Conservation (phyloP, 1,140 invertebrate genomes). For the Drosophila pandora region DNA sequence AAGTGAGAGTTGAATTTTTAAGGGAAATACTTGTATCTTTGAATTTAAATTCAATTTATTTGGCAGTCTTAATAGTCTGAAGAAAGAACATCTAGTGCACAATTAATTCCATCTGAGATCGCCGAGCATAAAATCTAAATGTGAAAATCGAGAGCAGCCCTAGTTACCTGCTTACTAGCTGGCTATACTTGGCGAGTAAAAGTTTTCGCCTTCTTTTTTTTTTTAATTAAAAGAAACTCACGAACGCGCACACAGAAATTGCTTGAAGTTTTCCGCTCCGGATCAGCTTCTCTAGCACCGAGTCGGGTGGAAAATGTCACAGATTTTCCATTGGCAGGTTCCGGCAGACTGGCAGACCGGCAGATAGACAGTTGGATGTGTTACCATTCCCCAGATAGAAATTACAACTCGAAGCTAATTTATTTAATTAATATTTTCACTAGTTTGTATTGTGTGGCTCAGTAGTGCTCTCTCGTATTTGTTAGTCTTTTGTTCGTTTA, state of each 20-base stretch:
- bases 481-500: slow-evolving; percentile 36
- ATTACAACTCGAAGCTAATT: slow-evolving; percentile 74
- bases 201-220: slow-evolving; percentile 71
- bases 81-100: slow-evolving; percentile 36
- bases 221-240: slow-evolving; percentile 81
- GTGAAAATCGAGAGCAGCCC: slow-evolving; percentile 76
- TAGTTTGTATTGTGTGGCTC: slow-evolving; percentile 61
- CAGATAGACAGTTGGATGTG: slow-evolving; percentile 48
- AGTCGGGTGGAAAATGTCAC: slow-evolving; percentile 69
- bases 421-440: slow-evolving; percentile 81
- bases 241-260: slow-evolving; percentile 54
- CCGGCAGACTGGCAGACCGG: slow-evolving; percentile 42
- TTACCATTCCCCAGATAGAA: slow-evolving; percentile 78
- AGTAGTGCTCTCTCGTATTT: slow-evolving; percentile 35
- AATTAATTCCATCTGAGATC: slow-evolving; percentile 58
- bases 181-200: slow-evolving; percentile 66
- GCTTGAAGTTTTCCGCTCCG: slow-evolving; percentile 61
- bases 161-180: slow-evolving; percentile 76
- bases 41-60: slow-evolving; percentile 11
- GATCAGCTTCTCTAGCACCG: slow-evolving; percentile 3
- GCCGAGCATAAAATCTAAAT: slow-evolving; percentile 80
- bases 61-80: not conserved
- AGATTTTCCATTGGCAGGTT: slow-evolving; percentile 74
- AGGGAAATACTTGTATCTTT: not conserved
- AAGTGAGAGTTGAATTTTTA: not conserved